Evolutionary conservation across 35 echinoderm and acorn worm species (phyloP), one percentile per base, ranked within the genome.

Genomic region (Ophioderma brevispina): DNA sequence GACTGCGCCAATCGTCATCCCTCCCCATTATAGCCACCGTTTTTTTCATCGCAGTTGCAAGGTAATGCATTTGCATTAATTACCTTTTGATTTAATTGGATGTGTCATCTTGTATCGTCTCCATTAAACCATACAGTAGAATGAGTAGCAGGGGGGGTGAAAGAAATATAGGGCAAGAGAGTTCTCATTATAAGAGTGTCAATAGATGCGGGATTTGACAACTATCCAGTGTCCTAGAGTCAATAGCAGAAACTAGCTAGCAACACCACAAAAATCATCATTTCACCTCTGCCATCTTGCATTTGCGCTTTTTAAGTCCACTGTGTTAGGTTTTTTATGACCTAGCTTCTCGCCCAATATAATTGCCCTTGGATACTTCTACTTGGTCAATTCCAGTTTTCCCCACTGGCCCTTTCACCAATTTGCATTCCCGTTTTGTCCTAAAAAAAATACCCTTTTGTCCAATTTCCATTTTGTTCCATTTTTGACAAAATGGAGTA

Each of bases 151-250:
- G n/a, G n/a, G n/a, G 17, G 59, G 59, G 59, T 70, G 59, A 70
- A 8, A 25, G 28, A 46, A 25, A 70, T 70, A 70, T 70, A 8
- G 59, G 17, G 59, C 59, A 25, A 6, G 59, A 25, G 4, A 70
- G 10, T 2, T 70, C 59, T 70, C 59, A 70, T 25, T 70, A 70
- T 70, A 8, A n/a, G n/a, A 70, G 59, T 70, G 59, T 70, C 59
- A 70, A 70, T 70, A 70, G 10, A 70, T 70, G 59, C 59, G 28
- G 59, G 59, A 70, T 70, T 70, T 70, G 28, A 70, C 59, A 70
- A 25, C 10, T 70, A 8, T 70, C 59, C 10, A 70, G 59, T 25
- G 59, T 70, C 59, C 59, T 3, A 18, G 59, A 70, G 59, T 70
- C 59, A 70, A 70, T 70, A 70, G 23, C 28, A 70, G 59, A 70